Conservation (phyloP, 2,113 vertebrate genomes). For the Phalacrocorax aristotelis region DNA sequence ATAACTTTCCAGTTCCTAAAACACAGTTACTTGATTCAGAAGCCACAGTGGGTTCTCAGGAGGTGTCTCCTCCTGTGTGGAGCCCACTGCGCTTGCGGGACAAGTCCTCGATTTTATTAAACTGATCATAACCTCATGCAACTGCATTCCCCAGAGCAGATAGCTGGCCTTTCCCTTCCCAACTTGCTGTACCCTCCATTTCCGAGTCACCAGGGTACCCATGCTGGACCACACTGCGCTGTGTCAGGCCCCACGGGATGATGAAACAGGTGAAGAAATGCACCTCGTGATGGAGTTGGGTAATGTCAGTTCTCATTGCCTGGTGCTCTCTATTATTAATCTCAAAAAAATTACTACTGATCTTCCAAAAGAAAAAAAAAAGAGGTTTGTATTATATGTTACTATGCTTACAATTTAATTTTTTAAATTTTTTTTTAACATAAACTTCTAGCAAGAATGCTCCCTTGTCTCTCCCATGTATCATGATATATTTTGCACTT, state of each 20-base stretch:
- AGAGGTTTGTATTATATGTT: not conserved
- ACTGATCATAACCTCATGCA: not conserved
- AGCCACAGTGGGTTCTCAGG: fast-evolving
- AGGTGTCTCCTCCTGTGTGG: not conserved
- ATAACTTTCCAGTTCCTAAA: not conserved
- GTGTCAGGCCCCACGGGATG: fast-evolving
- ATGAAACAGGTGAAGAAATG: not conserved
- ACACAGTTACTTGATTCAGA: not conserved
- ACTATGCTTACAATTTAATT: not conserved
- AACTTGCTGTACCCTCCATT: not conserved
- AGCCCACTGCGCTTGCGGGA: fast-evolving
- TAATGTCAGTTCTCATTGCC: not conserved
- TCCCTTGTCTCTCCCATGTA: not conserved
- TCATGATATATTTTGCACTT: not conserved
- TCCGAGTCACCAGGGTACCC: not conserved
- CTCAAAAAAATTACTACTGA: not conserved
- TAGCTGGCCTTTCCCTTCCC: not conserved
- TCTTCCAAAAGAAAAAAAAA: not conserved
- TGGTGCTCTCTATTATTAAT: not conserved
- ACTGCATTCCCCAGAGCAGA: fast-evolving
- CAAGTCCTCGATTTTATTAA: not conserved
- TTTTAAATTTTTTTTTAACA: not conserved
- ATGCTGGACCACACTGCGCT: fast-evolving
- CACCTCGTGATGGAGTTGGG: not conserved
- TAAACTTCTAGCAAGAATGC: not conserved